These are phyloP conservation scores for Geotrupes spiniger DNA, from an alignment of 2,888 invertebrate species.

Conservation along the genomic window DNA sequence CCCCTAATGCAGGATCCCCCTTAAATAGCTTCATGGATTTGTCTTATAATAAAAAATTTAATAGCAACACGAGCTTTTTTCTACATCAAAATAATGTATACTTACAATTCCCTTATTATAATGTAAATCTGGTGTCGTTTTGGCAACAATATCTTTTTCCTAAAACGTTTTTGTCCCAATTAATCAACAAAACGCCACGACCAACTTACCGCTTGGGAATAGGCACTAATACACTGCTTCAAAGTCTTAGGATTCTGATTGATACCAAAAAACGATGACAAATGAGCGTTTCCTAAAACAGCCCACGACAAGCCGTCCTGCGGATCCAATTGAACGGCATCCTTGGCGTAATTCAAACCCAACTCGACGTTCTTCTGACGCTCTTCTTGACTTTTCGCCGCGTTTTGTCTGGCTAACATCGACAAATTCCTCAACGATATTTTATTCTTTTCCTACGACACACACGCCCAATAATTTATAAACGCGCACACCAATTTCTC, in stretches of 20 bases:
- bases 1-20: no score
- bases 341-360: conserved; percentile 76
- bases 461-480: not conserved
- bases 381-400: conserved; percentile 52
- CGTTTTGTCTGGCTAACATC: conserved; percentile 72
- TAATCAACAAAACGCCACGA: not conserved
- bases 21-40: no score
- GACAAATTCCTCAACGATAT: conserved; percentile 76
- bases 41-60: no score
- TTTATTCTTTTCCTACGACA: conserved; percentile 65
- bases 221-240: conserved; percentile 75
- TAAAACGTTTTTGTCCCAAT: conserved; percentile 46
- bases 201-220: conserved; percentile 71
- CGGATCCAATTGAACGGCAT: conserved; percentile 75
- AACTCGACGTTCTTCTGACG: conserved; percentile 62
- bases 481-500: conserved; percentile 34
- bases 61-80: no score
- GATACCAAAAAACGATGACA: conserved; percentile 74
- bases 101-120: conserved; percentile 82
- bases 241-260: conserved; percentile 70
- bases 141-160: conserved; percentile 69
- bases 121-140: conserved; percentile 74
- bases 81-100: no score
- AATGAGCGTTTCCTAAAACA: conserved; percentile 79
- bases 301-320: conserved; percentile 81